Evolutionary conservation across 1,140 invertebrate species (phyloP).

Genomic region (Pachypeltis micranthus): DNA sequence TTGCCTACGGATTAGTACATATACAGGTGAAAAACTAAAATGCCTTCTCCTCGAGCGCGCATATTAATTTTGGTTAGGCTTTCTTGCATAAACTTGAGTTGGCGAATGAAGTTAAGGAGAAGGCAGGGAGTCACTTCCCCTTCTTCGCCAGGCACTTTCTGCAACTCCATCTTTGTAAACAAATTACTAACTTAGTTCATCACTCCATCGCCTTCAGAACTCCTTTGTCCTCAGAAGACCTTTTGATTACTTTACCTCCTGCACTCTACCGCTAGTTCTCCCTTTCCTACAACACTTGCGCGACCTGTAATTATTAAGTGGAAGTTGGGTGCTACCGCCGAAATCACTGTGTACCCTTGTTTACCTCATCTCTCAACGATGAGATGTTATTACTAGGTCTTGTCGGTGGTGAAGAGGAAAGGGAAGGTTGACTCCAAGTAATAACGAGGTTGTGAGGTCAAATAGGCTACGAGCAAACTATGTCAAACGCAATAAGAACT

Average conservation of each 20-base stretch:
- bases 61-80: background rate
- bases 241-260: constrained; percentile 16
- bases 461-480: too few relatives aligned
- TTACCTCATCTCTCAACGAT: too few relatives aligned
- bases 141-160: background rate
- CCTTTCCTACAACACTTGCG: constrained; percentile 2
- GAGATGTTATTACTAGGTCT: too few relatives aligned
- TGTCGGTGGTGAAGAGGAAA: too few relatives aligned
- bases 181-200: constrained; percentile 17
- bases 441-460: too few relatives aligned
- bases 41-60: background rate
- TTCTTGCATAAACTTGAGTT: constrained; percentile 2
- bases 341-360: constrained; percentile 2
- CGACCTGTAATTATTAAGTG: constrained; percentile 12
- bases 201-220: constrained; percentile 13
- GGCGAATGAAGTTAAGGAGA: background rate
- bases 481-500: too few relatives aligned
- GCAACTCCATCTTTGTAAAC: constrained; percentile 11
- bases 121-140: background rate
- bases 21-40: background rate
- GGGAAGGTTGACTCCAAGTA: too few relatives aligned
- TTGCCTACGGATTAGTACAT: background rate
- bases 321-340: constrained; percentile 1
- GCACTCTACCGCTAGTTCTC: background rate
- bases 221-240: constrained; percentile 10